Percentiles rank a stretch among this genome's conserved stretches.
Conservation (phyloP, 1,140 invertebrate species). For the Akabosia matsudoensis region DNA sequence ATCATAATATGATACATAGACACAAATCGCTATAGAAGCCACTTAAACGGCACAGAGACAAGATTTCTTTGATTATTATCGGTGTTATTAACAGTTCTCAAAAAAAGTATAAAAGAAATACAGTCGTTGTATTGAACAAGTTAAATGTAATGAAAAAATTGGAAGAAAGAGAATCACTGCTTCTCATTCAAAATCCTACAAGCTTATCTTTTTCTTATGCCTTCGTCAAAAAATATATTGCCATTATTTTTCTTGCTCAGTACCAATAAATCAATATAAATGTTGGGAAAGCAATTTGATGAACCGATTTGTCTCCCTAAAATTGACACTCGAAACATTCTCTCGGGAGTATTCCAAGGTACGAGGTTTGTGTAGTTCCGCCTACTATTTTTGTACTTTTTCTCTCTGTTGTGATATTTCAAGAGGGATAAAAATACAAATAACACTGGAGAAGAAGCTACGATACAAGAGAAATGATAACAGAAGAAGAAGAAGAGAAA, state of each 20-base stretch:
- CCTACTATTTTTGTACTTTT: neutral
- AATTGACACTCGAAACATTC: conserved; percentile 46
- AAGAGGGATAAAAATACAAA: neutral
- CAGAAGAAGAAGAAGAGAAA: neutral
- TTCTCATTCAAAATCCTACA: neutral
- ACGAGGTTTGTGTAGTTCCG: neutral
- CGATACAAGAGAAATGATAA: neutral
- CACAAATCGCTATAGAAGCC: no score
- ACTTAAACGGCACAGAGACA: no score
- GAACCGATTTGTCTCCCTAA: conserved; percentile 47
- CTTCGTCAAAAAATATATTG: conserved; percentile 36
- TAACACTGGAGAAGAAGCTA: neutral
- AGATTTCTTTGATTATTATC: no score
- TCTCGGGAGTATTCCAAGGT: conserved; percentile 13
- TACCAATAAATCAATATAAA: conserved; percentile 46
- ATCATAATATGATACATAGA: no score
- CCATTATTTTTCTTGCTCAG: conserved; percentile 36
- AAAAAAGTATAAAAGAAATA: no score
- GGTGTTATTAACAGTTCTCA: no score
- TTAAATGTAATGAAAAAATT: neutral
- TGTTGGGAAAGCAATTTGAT: conserved; percentile 46
- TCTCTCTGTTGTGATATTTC: neutral
- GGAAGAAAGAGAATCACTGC: neutral
- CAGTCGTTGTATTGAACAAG: no score
- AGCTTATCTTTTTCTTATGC: conserved; percentile 4